phyloP scores from a whole-genome alignment of 2,888 invertebrate genomes.

The Azorinus chamasolen region DNA sequence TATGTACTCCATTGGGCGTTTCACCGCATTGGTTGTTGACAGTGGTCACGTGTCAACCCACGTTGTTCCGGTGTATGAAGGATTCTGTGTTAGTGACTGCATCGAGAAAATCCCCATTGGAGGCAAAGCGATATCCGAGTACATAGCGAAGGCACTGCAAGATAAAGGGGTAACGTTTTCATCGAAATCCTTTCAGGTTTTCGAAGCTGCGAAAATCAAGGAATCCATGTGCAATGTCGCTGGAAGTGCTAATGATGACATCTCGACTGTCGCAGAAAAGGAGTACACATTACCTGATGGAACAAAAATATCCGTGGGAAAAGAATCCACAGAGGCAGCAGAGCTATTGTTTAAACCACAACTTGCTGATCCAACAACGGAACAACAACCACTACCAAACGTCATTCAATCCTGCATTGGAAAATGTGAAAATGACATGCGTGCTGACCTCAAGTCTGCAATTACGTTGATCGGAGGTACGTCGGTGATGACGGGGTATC shows the following conservation, averaged over 20 bases:
- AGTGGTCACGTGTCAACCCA: slow-evolving; percentile 6
- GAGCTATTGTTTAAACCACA: slow-evolving; percentile 12
- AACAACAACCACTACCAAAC: neutral
- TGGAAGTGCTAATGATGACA: slow-evolving; percentile 4
- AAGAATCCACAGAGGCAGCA: neutral
- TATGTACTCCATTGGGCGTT: slow-evolving; percentile 15
- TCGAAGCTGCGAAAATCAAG: slow-evolving; percentile 7
- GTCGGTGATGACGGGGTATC: slow-evolving; percentile 14
- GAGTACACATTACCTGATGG: slow-evolving; percentile 16
- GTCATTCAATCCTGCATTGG: neutral
- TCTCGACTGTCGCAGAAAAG: neutral
- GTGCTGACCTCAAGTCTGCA: neutral
- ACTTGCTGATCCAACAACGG: neutral
- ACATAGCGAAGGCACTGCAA: neutral
- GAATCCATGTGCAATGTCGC: slow-evolving; percentile 7
- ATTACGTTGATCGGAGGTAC: slow-evolving; percentile 10
- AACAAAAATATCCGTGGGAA: neutral
- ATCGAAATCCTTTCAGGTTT: neutral
- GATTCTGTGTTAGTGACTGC: neutral
- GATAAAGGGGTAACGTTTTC: neutral
- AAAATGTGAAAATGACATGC: slow-evolving; percentile 9
- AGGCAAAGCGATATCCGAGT: neutral
- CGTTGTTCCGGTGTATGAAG: slow-evolving; percentile 15
- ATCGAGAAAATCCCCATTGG: slow-evolving; percentile 6
- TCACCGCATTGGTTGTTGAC: slow-evolving; percentile 9